Conservation (phyloP, 2,797 vertebrate species). For the Sparus aurata region DNA sequence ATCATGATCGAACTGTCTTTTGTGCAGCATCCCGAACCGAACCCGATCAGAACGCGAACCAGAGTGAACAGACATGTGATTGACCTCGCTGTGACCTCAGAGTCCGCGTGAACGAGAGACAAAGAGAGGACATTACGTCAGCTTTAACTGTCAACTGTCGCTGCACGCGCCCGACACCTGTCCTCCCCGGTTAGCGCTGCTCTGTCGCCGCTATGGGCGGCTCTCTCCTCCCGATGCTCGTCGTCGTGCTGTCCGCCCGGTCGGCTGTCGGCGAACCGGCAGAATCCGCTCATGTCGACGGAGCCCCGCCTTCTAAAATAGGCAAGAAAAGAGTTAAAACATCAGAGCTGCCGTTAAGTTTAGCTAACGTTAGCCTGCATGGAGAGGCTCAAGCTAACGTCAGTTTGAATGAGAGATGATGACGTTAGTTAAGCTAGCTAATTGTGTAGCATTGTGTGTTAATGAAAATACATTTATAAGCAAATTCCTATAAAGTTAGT, state of each 20-base stretch:
- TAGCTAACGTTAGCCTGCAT: slow-evolving; percentile 33
- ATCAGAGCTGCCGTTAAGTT: no score
- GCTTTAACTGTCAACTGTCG: neutral
- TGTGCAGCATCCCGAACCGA: neutral
- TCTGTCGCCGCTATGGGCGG: slow-evolving; percentile 56
- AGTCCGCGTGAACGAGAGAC: neutral
- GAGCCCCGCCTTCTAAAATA: slow-evolving; percentile 85
- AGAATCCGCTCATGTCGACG: slow-evolving; percentile 76
- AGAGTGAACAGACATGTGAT: neutral
- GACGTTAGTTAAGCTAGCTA: neutral
- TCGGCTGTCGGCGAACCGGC: slow-evolving; percentile 65
- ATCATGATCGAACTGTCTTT: neutral
- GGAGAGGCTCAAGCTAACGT: neutral
- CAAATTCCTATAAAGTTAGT: no score
- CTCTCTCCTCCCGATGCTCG: slow-evolving; percentile 46
- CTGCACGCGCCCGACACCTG: neutral
- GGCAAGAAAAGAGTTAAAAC: slow-evolving; percentile 62
- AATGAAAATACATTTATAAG: neutral
- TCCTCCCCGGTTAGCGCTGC: neutral
- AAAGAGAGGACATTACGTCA: neutral
- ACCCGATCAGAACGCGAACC: neutral
- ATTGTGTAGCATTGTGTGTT: neutral
- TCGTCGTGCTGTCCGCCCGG: slow-evolving; percentile 46
- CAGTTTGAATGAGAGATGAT: neutral
- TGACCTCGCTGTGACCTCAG: fast-evolving